Evolutionary conservation across 2,797 vertebrate genomes (phyloP), one percentile per base, ranked within the genome.

Genomic region (Otolemur crassicaudatus): DNA sequence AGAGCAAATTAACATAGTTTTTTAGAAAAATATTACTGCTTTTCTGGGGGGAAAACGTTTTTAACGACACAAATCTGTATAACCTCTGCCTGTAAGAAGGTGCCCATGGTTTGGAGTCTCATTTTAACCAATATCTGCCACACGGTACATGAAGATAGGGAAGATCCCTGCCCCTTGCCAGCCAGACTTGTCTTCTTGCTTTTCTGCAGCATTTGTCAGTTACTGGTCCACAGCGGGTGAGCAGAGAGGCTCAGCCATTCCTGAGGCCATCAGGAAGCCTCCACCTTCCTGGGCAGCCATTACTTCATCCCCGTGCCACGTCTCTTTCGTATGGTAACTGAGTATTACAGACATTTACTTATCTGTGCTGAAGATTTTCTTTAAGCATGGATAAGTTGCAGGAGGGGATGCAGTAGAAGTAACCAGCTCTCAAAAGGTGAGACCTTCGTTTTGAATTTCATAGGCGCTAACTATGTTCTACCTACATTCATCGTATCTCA

Each of bases 161-260:
- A 20, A 27, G 31, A 82, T 19, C 72, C 23, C 69, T 81, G 37
- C 29, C 70, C 60, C n/a, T 63, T 37, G 43, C 40, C 94, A 76
- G 5, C 75, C 40, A 65, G 63, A 49, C 14, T 77, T 82, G 56
- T 43, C 87, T 40, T 72, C 93, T 37, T 40, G 31, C 72, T 80
- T 84, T 75, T 93, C 43, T 73, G 43, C 49, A 94, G 34, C 23
- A 83, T 76, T 56, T 80, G 53, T 87, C 76, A 56, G 60, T 87
- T 60, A 83, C 29, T 89, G 73, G 83, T 60, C 43, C 34, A 58
- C 3, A 1, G 82, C 82, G 4, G 56, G 23, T 1, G 60, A 83
- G 37, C 69, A 70, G 72, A 70, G 29, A 29, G 40, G 72, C 37
- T 76, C 70, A 61, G 5, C 23, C 86, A 94, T 43, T n/a, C n/a